These are phyloP conservation scores for Phyto melanocephala DNA, from an alignment of 2,888 invertebrate species.

Conservation along the genomic window DNA sequence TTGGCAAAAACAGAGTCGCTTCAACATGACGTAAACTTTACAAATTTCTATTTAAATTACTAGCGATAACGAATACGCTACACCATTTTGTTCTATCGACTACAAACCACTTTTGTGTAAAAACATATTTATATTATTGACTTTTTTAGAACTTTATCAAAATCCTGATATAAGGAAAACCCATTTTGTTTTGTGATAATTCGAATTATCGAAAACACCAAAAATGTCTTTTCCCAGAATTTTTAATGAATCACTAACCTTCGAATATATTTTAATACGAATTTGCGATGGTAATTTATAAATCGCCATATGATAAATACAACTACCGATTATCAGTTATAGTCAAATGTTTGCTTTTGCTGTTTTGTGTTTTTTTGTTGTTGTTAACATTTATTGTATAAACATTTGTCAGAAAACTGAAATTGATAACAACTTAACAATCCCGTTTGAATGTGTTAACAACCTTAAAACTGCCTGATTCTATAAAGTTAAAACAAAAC, in stretches of 20 bases:
- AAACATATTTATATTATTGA: too few relatives aligned
- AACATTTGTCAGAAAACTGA: slow-evolving; percentile 44
- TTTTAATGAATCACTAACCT: background rate
- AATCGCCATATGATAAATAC: background rate
- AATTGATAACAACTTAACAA: slow-evolving; percentile 47
- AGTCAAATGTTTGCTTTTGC: background rate
- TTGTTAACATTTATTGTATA: slow-evolving; percentile 21
- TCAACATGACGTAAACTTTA: too few relatives aligned
- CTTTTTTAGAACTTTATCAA: too few relatives aligned
- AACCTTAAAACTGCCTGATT: slow-evolving; percentile 44
- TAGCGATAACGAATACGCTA: too few relatives aligned
- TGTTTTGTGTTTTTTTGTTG: background rate
- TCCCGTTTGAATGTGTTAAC: slow-evolving; percentile 42
- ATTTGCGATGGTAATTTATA: background rate
- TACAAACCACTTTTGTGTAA: too few relatives aligned
- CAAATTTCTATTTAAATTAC: too few relatives aligned
- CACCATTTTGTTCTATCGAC: too few relatives aligned
- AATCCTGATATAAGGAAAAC: too few relatives aligned
- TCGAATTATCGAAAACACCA: too few relatives aligned
- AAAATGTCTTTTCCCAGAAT: background rate
- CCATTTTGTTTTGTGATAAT: too few relatives aligned
- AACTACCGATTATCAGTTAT: slow-evolving; percentile 3
- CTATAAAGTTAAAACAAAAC: slow-evolving; percentile 12
- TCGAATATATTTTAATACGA: background rate
- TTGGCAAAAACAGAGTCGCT: too few relatives aligned